Evolutionary conservation across 2,797 vertebrate species (phyloP).

Genomic region (Anguilla megastoma): DNA sequence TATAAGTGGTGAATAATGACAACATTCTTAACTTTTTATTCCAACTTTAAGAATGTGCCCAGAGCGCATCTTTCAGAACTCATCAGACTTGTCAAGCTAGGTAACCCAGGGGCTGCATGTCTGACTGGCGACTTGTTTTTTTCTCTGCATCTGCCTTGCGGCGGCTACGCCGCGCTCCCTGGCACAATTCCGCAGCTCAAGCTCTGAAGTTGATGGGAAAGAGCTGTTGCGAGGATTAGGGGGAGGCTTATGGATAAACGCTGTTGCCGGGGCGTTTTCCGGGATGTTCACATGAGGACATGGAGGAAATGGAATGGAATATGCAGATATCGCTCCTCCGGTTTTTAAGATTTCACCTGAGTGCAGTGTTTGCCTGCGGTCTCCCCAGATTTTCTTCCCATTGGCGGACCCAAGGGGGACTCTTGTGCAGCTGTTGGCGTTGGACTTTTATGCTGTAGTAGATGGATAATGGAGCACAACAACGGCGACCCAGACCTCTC

Average conservation of each 20-base stretch:
- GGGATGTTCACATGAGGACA: not conserved
- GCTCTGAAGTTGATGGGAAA: not conserved
- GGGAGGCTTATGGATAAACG: not conserved
- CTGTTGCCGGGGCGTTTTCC: not conserved
- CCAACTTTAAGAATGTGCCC: not conserved
- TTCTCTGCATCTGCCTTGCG: not conserved
- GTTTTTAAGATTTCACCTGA: not conserved
- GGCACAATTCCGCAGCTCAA: not conserved
- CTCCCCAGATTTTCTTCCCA: not conserved
- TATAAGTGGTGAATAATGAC: not conserved
- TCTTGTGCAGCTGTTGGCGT: not conserved
- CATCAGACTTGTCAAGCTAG: not conserved
- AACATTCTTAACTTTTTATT: not conserved
- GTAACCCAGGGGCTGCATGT: not conserved
- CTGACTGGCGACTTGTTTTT: not conserved
- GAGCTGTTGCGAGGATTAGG: not conserved
- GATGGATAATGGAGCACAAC: conserved; percentile 23
- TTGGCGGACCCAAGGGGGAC: not conserved
- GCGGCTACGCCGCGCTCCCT: not conserved
- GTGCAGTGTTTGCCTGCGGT: not conserved
- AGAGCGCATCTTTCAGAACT: not conserved
- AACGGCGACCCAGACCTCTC: conserved; percentile 27
- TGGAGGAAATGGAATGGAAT: not conserved
- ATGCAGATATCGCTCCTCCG: not conserved
- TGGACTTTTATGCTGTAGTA: conserved; percentile 27